A percentile compares a stretch with the other conserved stretches of the same genome.
Evolutionary conservation across 2,888 invertebrate species (phyloP).

Genomic region (Tholera decimalis): DNA sequence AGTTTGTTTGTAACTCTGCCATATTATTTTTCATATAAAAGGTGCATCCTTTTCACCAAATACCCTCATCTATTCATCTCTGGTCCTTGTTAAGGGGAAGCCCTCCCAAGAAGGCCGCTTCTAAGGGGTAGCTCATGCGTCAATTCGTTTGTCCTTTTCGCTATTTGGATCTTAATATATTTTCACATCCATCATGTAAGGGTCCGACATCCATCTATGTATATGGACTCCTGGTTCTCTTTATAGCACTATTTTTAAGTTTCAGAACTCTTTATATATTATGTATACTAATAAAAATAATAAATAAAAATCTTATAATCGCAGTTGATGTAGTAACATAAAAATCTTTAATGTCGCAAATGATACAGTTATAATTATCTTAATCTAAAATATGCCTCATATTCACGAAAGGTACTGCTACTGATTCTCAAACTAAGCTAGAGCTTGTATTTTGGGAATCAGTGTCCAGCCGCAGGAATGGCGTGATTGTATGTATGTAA

Average conservation of each 20-base stretch:
- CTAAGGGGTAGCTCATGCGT: constrained; percentile 45
- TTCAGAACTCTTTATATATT: not conserved
- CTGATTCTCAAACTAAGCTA: too few relatives aligned
- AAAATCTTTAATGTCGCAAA: too few relatives aligned
- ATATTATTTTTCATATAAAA: constrained; percentile 32
- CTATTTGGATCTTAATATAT: constrained; percentile 51
- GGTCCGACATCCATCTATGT: constrained; percentile 16
- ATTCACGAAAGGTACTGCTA: too few relatives aligned
- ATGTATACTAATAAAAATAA: too few relatives aligned
- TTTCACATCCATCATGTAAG: constrained; percentile 55
- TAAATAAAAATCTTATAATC: too few relatives aligned
- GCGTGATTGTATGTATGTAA: too few relatives aligned
- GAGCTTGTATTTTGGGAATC: too few relatives aligned
- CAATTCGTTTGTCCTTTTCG: constrained; percentile 58
- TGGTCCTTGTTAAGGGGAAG: constrained; percentile 1
- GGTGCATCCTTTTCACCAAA: constrained; percentile 26
- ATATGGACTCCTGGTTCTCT: not conserved
- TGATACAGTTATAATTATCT: too few relatives aligned
- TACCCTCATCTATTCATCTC: constrained; percentile 24
- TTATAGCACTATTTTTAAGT: constrained; percentile 7
- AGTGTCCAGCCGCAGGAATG: too few relatives aligned
- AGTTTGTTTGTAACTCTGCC: not conserved
- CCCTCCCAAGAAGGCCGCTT: not conserved
- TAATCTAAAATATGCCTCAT: too few relatives aligned
- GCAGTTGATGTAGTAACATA: too few relatives aligned